Evolutionary conservation across 2,888 invertebrate species (phyloP), one percentile per base, ranked within the genome.

Genomic region (Tinea pellionella): DNA sequence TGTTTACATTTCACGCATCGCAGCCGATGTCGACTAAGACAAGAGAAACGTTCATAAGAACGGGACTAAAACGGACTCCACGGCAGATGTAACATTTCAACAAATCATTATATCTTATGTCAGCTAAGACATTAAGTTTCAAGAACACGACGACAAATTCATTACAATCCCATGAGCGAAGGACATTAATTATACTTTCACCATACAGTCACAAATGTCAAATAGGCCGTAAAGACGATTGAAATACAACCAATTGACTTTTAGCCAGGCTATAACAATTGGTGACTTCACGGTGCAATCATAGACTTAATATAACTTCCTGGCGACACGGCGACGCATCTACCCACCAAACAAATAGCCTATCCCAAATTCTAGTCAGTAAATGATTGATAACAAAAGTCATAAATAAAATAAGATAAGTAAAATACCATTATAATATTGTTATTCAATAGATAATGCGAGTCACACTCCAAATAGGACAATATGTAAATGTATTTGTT

Each of bases 191-290:
- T 53, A 53, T 24, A 24, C 53, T 65, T 64, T 66, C 66, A 62
- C 64, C 63, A 61, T 61, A 61, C 63, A 62, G 65, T 66, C 68
- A 59, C 53, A 67, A 64, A 66, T 63, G 63, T 68, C 65, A 67
- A 64, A 59, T 60, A 65, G 62, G 61, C 61, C 60, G 61, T 65
- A 66, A 63, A 66, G 63, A 66, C 66, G 65, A 67, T 66, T 65
- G 65, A 65, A 62, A 42, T 59, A 59, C 42, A 59, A 19, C 59
- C 53, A 18, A 53, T 18, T 24, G 18, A 12, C 19, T 53, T 15
- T 9, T 24, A 24, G 24, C 18, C 47, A 18, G 18, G n/a, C 47
- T 47, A 47, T 15, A 47, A 47, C 15, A 16, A 15, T n/a, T 15
- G 47, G 47, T 47, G 37, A 37, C 6, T 37, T 37, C 37, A 37